Conservation (phyloP, 2,797 vertebrate genomes). For the Sebastes baramenuke region DNA sequence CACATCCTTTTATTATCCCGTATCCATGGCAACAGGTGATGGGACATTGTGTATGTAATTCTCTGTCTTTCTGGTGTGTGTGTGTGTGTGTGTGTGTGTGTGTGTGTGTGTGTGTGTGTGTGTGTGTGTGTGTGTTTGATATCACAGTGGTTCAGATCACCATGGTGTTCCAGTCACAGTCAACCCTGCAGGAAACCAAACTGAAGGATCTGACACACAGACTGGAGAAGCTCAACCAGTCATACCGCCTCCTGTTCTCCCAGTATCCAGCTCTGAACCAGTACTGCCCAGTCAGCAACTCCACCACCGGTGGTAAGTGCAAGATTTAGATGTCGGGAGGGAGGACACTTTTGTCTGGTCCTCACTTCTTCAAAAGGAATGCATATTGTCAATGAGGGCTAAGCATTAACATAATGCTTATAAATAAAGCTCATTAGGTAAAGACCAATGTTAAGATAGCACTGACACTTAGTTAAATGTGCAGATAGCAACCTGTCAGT, state of each 20-base stretch:
- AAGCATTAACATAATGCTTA: background rate
- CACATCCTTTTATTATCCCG: conserved; percentile 9
- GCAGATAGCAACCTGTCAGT: background rate
- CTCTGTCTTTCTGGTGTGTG: background rate
- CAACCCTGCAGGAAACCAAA: conserved; percentile 38
- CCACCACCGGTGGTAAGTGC: conserved; percentile 32
- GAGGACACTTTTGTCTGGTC: background rate
- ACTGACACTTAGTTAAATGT: too few species aligned
- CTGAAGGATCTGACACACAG: conserved; percentile 39
- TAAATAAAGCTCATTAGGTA: background rate
- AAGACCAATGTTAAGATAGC: background rate
- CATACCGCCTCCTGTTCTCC: conserved; percentile 55
- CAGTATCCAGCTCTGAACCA: conserved; percentile 64
- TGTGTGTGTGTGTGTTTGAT: background rate
- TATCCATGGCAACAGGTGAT: conserved; percentile 42
- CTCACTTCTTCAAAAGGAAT: background rate
- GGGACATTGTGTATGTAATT: conserved; percentile 5
- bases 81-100: background rate
- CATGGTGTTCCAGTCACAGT: conserved; percentile 40
- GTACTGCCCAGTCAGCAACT: conserved; percentile 54
- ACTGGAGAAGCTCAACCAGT: conserved; percentile 50
- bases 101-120: background rate
- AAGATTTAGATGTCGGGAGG: background rate
- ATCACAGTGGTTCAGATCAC: conserved; percentile 49
- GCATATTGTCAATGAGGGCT: background rate